Conservation (phyloP, 1,140 invertebrate genomes). For the Trissolcus basalis region DNA sequence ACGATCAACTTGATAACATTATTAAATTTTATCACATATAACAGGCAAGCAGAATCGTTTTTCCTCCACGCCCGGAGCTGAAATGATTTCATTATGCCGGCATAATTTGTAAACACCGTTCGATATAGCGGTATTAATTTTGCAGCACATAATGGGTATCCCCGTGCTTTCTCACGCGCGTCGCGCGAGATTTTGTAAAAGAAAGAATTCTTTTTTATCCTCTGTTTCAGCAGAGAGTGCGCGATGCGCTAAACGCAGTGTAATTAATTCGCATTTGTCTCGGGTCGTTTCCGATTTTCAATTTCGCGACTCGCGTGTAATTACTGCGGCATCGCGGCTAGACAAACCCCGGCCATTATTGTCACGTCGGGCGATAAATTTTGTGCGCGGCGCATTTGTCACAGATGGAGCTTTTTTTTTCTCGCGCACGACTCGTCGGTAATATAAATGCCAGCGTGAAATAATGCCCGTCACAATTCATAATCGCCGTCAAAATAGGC, state of each 20-base stretch:
- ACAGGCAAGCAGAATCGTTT: conserved; percentile 15
- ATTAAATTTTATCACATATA: conserved; percentile 27
- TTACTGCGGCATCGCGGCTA: conserved; percentile 1
- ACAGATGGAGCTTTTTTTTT: conserved; percentile 17
- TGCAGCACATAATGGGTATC: conserved; percentile 23
- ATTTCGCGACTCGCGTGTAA: conserved; percentile 10
- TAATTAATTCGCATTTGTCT: conserved; percentile 22
- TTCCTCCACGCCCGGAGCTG: conserved; percentile 21
- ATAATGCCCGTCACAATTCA: conserved; percentile 46
- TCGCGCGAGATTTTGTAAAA: not conserved
- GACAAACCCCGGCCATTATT: conserved; percentile 7
- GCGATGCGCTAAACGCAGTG: not conserved
- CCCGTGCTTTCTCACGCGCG: conserved; percentile 36
- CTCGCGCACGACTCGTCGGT: conserved; percentile 2
- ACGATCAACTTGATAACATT: not conserved
- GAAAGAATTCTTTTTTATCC: not conserved
- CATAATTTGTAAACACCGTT: conserved; percentile 55
- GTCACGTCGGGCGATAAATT: conserved; percentile 25
- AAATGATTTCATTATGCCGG: conserved; percentile 52
- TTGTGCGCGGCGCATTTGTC: conserved; percentile 29
- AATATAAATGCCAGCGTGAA: conserved; percentile 38
- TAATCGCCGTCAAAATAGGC: conserved; percentile 47
- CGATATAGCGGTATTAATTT: conserved; percentile 57
- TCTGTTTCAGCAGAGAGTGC: not conserved
- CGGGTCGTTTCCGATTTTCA: conserved; percentile 20